Conservation (phyloP, 1,140 invertebrate species). For the Dermatophagoides farinae region DNA sequence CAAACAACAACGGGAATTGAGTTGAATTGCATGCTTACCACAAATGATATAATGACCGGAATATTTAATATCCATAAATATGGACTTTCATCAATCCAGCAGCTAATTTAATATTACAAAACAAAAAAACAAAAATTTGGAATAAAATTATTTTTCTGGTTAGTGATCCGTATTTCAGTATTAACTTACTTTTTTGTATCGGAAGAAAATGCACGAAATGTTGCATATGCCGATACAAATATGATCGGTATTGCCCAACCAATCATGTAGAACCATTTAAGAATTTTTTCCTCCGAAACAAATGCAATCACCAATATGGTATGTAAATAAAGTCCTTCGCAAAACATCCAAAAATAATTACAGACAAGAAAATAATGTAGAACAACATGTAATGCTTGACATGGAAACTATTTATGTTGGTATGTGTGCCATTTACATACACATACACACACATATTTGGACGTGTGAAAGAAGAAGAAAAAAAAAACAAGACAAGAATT, state of each 20-base stretch:
- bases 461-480: neutral
- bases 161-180: neutral
- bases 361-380: slow-evolving; percentile 72
- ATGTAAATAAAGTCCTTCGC: slow-evolving; percentile 78
- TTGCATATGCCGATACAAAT: slow-evolving; percentile 15
- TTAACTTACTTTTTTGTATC: neutral
- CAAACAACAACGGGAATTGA: neutral
- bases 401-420: slow-evolving; percentile 49
- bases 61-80: slow-evolving; percentile 49
- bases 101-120: slow-evolving; percentile 42
- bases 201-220: slow-evolving; percentile 6
- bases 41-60: slow-evolving; percentile 48
- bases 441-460: neutral
- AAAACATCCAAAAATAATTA: slow-evolving; percentile 89
- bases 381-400: slow-evolving; percentile 55
- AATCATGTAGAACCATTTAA: slow-evolving; percentile 55
- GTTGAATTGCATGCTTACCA: too few species aligned
- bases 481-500: neutral
- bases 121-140: neutral
- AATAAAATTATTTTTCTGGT: neutral
- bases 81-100: slow-evolving; percentile 56
- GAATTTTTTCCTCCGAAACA: slow-evolving; percentile 57
- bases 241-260: slow-evolving; percentile 44
- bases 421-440: too few species aligned
- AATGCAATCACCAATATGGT: slow-evolving; percentile 76